These are phyloP conservation scores for Tetragnatha versicolor DNA, from an alignment of 1,140 invertebrate genomes.

Conservation along the genomic window DNA sequence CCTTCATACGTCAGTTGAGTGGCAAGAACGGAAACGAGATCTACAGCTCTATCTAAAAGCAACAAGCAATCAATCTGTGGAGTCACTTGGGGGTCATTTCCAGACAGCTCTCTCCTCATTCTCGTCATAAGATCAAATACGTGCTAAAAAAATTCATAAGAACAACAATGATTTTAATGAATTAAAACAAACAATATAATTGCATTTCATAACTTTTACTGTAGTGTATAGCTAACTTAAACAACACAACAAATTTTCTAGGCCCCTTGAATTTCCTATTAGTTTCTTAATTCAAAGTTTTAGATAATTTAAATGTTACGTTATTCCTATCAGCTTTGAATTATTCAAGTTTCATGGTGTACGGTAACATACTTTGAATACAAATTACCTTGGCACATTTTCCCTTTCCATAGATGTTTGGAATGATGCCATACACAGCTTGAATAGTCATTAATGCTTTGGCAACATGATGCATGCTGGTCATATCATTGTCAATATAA, in stretches of 20 bases:
- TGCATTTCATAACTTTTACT: too few species aligned
- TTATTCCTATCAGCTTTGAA: background rate
- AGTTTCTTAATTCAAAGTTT: too few species aligned
- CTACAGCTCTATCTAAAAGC: slow-evolving; percentile 85
- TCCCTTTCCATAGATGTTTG: slow-evolving; percentile 89
- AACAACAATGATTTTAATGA: background rate
- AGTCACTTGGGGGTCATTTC: slow-evolving; percentile 64
- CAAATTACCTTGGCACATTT: slow-evolving; percentile 73
- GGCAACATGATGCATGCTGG: slow-evolving; percentile 85
- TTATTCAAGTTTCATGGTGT: background rate
- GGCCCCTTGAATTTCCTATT: too few species aligned
- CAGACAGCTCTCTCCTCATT: slow-evolving; percentile 74
- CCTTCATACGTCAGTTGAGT: slow-evolving; percentile 98
- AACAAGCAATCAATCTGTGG: slow-evolving; percentile 87
- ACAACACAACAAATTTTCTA: too few species aligned
- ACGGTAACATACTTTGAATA: background rate
- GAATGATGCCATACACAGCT: slow-evolving; percentile 86
- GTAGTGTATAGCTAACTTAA: too few species aligned
- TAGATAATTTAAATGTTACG: background rate
- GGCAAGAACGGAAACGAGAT: slow-evolving; percentile 89
- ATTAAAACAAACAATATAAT: too few species aligned
- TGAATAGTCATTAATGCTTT: slow-evolving; percentile 86
- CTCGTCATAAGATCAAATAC: slow-evolving; percentile 87
- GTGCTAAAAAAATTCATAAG: slow-evolving; percentile 65
- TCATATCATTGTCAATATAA: slow-evolving; percentile 86